Conservation (phyloP, 2,797 vertebrate species). For the Chrysolophus pictus region DNA sequence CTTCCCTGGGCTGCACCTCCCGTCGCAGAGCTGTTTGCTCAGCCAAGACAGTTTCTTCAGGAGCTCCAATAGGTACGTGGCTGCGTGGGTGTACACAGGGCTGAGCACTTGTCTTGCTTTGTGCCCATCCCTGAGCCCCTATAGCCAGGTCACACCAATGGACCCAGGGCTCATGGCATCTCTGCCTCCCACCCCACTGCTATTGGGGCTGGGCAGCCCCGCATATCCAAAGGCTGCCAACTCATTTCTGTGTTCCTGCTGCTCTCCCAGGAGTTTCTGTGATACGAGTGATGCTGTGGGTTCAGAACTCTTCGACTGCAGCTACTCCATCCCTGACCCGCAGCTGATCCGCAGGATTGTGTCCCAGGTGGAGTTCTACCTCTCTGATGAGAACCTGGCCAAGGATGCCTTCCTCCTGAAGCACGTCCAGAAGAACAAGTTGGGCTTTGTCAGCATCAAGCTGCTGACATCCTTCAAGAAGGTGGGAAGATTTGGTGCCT, state of each 20-base stretch:
- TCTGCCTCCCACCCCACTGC: accelerated
- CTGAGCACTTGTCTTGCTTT: accelerated
- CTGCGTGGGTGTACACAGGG: accelerated
- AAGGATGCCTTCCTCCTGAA: constrained; percentile 83
- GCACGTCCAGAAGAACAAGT: constrained; percentile 82
- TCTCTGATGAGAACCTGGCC: constrained; percentile 81
- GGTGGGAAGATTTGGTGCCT: not conserved
- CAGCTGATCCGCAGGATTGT: constrained; percentile 76
- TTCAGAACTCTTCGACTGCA: constrained; percentile 46
- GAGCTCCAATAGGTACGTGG: not conserved
- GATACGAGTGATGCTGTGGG: constrained; percentile 45
- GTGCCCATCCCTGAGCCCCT: accelerated
- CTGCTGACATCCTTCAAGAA: constrained; percentile 84
- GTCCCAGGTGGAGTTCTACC: constrained; percentile 80
- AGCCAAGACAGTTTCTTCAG: not conserved
- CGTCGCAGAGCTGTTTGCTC: not conserved
- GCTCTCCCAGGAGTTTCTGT: constrained; percentile 61
- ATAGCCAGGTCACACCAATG: accelerated
- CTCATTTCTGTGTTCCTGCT: accelerated
- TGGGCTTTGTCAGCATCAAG: constrained; percentile 84
- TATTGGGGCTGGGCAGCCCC: not conserved
- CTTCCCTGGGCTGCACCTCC: not conserved
- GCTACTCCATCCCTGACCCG: constrained; percentile 28
- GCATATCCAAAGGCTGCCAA: accelerated
- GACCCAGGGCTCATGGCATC: accelerated